phyloP scores from a whole-genome alignment of 2,113 vertebrate genomes.

The Alces alces region DNA sequence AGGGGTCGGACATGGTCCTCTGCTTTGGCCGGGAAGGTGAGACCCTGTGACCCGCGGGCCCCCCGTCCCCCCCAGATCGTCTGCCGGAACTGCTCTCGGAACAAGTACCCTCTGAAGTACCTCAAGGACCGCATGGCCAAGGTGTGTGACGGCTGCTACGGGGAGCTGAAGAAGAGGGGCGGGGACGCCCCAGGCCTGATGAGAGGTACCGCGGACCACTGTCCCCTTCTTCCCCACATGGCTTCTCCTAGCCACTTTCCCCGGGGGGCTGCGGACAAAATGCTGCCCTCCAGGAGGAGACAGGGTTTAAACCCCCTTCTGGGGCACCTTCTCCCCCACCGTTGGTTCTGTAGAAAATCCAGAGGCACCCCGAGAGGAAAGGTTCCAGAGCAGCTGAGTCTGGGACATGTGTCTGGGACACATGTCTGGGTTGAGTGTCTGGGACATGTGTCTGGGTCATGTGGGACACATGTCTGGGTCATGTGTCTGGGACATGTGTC shows the following conservation, averaged over 20 bases:
- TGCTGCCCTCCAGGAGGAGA: not conserved
- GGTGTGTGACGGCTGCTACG: constrained; percentile 96
- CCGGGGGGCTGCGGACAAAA: not conserved
- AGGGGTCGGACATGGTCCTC: not conserved
- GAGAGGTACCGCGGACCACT: constrained; percentile 45
- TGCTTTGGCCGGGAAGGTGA: constrained; percentile 11
- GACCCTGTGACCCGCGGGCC: not conserved
- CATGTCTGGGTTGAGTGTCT: no score
- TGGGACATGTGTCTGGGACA: not conserved
- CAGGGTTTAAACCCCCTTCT: not conserved
- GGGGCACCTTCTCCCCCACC: not conserved
- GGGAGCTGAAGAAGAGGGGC: constrained; percentile 91
- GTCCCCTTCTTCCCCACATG: not conserved
- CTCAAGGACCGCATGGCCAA: constrained; percentile 94
- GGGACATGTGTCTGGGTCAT: rapidly evolving
- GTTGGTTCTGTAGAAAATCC: not conserved
- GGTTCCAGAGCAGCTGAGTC: not conserved
- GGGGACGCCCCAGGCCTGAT: constrained; percentile 49
- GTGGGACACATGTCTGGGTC: no score
- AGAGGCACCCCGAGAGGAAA: not conserved
- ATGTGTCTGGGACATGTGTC: no score
- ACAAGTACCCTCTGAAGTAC: constrained; percentile 96
- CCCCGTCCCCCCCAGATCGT: constrained; percentile 84
- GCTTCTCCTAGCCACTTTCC: not conserved
- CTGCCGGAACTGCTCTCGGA: constrained; percentile 94